These are phyloP conservation scores for Rhinatrema bivittatum DNA, from an alignment of 2,797 vertebrate genomes.

Conservation along the genomic window DNA sequence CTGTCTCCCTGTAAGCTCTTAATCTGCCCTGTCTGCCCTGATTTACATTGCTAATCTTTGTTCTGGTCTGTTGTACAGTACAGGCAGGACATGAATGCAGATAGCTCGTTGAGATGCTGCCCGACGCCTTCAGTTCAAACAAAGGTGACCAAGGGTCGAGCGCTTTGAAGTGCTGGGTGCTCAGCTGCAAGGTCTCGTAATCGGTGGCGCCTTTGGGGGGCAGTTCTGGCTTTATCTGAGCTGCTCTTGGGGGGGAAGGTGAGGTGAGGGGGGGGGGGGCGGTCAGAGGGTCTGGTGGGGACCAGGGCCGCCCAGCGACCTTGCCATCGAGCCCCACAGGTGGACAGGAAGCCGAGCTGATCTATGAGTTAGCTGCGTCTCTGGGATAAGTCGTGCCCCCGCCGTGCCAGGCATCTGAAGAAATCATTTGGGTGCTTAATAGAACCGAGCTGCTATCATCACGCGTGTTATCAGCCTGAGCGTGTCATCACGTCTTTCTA, in stretches of 20 bases:
- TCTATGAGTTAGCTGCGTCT: too few relatives aligned
- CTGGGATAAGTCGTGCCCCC: too few relatives aligned
- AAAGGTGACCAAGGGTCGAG: constrained; percentile 3
- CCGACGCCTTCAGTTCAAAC: neutral
- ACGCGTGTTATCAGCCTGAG: constrained; percentile 45
- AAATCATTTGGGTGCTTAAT: constrained; percentile 18
- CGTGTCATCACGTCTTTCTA: constrained; percentile 65
- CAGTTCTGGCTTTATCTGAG: too few relatives aligned
- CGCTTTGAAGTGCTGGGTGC: too few relatives aligned
- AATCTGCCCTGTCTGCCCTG: neutral
- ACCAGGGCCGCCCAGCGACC: too few relatives aligned
- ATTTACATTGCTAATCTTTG: neutral
- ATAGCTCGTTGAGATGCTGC: rapidly evolving
- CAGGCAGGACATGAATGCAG: rapidly evolving
- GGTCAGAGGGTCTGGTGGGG: too few relatives aligned
- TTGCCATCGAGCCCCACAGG: too few relatives aligned
- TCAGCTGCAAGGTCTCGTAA: too few relatives aligned
- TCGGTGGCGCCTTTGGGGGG: too few relatives aligned
- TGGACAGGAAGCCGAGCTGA: too few relatives aligned
- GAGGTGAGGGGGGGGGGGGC: too few relatives aligned
- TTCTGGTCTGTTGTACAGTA: neutral
- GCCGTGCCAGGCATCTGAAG: constrained; percentile 9
- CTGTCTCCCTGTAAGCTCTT: neutral
- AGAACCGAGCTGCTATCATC: constrained; percentile 24
- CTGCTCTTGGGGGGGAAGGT: too few relatives aligned